Evolutionary conservation across 2,113 vertebrate species (phyloP), one percentile per base, ranked within the genome.

Genomic region (Origma solitaria): DNA sequence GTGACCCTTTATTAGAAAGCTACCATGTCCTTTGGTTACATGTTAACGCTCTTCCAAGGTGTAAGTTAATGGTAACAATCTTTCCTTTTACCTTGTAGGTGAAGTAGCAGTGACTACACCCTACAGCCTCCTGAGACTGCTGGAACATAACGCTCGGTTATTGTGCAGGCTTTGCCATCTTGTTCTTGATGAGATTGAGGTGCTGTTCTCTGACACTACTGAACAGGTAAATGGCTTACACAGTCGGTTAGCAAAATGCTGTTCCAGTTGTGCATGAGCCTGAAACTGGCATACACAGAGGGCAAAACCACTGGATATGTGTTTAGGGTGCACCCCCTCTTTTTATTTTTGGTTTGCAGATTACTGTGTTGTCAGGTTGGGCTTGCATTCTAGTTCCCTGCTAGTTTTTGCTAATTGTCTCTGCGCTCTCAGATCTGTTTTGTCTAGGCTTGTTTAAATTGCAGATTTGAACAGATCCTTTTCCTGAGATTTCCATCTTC

Each of bases 21-120:
- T 87, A 0, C 7, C 2, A 0, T 33, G 19, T 50, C 14, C 15
- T 77, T 7, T n/a, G 23, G 3, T 83, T 25, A 57, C 33, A n/a
- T 12, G 22, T 2, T 54, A 24, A 28, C 54, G 8, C 9, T 72
- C 2, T 35, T 60, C 24, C 3, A 61, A 61, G 19, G 6, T 72
- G 7, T 23, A 24, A 86, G 30, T 22, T 33, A 87, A 65, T 35
- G 23, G 53, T 91, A n/a, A 70, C 38, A 45, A 8, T 66, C n/a
- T 79, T 86, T 80, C 53, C 30, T 88, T 94, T 57, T 38, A 45
- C 23, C 75, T 91, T 85, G 37, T 66, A 99, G 99, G 99, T 85
- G 97, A 98, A 62, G 42, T 99, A 60, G 86, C 99, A 6, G 98
- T 99, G 75, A 99, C 98, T 44, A 99, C 99, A 3, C 98, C 99